Evolutionary conservation across 1,140 invertebrate genomes (phyloP), one percentile per base, ranked within the genome.

Genomic region (Lycorma delicatula): DNA sequence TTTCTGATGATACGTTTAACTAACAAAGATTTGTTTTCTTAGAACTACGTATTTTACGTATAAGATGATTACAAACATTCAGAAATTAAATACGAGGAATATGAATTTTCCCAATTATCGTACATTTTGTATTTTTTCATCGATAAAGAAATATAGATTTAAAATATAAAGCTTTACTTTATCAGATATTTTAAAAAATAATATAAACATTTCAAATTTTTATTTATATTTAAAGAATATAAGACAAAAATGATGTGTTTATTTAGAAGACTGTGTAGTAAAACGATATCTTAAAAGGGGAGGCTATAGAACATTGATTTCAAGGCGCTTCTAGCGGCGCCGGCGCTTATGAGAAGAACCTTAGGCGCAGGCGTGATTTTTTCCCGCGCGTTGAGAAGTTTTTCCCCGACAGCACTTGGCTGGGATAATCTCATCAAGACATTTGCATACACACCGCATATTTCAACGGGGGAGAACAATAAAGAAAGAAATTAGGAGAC

Each of bases 361-460:
- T 22, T 20, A 5, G 9, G 41, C 41, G 41, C 41, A 44, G 18
- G 41, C 41, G 41, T 2, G 16, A 44, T 44, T 44, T 44, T 44
- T 44, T 44, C 11, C 16, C 41, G 41, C 41, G 41, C 41, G 41
- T 22, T 16, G 41, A 22, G 23, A 44, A 16, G 18, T 44, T 44
- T 44, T 44, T 44, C 16, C 41, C 16, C 18, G 23, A 7, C 41
- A 44, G 56, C 47, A 46, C 44, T 28, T 18, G 44, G 25, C 56
- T 47, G 56, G 47, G 26, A 44, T 57, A 57, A 57, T 57, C 56
- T 51, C 56, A 51, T 57, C 56, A 57, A 57, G 56, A 48, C 56
- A 57, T 57, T 57, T 57, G 34, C 56, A 57, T 57, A 57, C 56
- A 51, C 47, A 47, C 56, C 56, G 29, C 56, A 57, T 57, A 57